phyloP scores from a whole-genome alignment of 1,140 invertebrate species.

The Drosophila ohnishii region DNA sequence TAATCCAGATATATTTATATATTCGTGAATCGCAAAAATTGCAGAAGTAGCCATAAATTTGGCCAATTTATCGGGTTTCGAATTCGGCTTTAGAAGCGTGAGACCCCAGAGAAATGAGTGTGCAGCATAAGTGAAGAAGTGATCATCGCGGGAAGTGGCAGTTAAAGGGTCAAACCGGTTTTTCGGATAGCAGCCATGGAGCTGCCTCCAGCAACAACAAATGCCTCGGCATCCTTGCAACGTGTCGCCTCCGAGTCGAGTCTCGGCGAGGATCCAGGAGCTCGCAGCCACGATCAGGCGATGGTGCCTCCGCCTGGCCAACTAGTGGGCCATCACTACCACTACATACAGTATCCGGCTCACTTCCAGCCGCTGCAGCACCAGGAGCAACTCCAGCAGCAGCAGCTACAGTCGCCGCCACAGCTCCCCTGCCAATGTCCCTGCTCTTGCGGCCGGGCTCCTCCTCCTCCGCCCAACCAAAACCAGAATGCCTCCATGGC shows the following conservation, averaged over 20 bases:
- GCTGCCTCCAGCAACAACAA: slow-evolving; percentile 43
- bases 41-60: slow-evolving; percentile 69
- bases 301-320: slow-evolving; percentile 19
- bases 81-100: slow-evolving; percentile 57
- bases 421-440: slow-evolving; percentile 65
- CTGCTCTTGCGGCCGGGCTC: slow-evolving; percentile 70
- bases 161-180: slow-evolving; percentile 79
- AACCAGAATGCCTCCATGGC: slow-evolving; percentile 66
- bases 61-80: slow-evolving; percentile 53
- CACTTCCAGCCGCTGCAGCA: slow-evolving; percentile 58
- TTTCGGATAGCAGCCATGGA: slow-evolving; percentile 51
- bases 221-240: slow-evolving; percentile 65
- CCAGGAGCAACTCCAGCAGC: slow-evolving; percentile 39
- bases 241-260: slow-evolving; percentile 73
- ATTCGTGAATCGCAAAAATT: slow-evolving; percentile 32
- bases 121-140: slow-evolving; percentile 54
- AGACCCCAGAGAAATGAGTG: slow-evolving; percentile 44
- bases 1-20: slow-evolving; percentile 69
- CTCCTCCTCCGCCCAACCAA: slow-evolving; percentile 47
- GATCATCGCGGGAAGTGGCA: slow-evolving; percentile 58
- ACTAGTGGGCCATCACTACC: slow-evolving; percentile 68
- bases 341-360: slow-evolving; percentile 81
- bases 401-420: slow-evolving; percentile 16
- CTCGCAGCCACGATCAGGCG: slow-evolving; percentile 17
- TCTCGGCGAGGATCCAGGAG: slow-evolving; percentile 40